phyloP scores from a whole-genome alignment of 2,113 vertebrate species.

The Nesoenas mayeri region DNA sequence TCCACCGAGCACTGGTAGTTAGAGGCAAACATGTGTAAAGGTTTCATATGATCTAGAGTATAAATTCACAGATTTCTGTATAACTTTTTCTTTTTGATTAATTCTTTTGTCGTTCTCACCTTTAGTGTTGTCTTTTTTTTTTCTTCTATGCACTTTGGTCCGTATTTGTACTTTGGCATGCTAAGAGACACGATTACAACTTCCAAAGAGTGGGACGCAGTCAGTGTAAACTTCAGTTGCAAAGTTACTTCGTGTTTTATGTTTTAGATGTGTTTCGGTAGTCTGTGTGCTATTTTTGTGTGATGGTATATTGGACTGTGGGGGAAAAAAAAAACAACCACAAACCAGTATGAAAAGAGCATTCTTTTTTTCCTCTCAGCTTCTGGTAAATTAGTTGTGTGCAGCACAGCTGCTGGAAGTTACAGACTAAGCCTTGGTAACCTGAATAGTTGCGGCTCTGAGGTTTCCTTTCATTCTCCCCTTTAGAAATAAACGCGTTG shows the following conservation, averaged over 20 bases:
- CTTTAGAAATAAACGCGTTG: not conserved
- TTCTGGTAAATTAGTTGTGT: not conserved
- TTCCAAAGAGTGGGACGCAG: not conserved
- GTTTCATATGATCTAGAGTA: not conserved
- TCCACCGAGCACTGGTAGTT: not conserved
- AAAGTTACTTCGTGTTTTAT: not conserved
- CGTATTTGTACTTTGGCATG: not conserved
- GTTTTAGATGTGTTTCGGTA: not conserved
- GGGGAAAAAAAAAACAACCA: not conserved
- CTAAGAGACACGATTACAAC: not conserved
- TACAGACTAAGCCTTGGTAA: too few relatives aligned
- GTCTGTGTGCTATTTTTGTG: not conserved
- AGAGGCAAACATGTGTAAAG: not conserved
- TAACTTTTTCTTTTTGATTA: not conserved
- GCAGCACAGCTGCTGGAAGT: not conserved
- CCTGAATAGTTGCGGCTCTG: not conserved
- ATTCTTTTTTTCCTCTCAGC: not conserved
- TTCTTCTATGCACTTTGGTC: not conserved
- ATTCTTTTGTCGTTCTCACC: not conserved
- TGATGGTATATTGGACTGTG: not conserved
- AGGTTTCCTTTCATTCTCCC: not conserved
- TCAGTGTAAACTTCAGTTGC: not conserved
- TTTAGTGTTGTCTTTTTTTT: not conserved
- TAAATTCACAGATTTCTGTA: not conserved
- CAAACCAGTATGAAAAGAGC: not conserved